Percentiles rank a stretch among this genome's conserved stretches.
phyloP scores from a whole-genome alignment of 2,113 vertebrate species.

The Dasyornis broadbenti region DNA sequence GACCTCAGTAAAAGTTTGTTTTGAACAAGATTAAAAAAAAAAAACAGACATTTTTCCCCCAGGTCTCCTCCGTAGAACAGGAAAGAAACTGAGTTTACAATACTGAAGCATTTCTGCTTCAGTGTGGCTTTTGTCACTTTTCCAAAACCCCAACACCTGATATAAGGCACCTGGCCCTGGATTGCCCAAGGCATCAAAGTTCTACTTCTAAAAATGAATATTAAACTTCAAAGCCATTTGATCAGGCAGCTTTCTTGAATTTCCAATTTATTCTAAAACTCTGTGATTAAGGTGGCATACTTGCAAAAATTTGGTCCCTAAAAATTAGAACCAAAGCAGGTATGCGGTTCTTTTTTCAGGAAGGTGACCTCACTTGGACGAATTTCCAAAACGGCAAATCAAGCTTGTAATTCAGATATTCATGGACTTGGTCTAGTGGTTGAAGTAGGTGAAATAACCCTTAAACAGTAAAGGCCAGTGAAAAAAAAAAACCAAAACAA shows the following conservation, averaged over 20 bases:
- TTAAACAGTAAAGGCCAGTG: not conserved
- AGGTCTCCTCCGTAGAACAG: not conserved
- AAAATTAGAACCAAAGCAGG: not conserved
- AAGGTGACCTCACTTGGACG: rapidly evolving
- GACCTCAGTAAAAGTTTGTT: not conserved
- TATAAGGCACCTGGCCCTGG: not conserved
- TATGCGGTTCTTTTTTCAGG: not conserved
- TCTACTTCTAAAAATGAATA: not conserved
- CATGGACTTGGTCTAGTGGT: not conserved
- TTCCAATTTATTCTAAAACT: not conserved
- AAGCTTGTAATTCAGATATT: not conserved
- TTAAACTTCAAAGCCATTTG: not conserved
- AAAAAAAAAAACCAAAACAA: not conserved
- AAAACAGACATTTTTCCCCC: rapidly evolving
- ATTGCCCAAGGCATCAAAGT: not conserved
- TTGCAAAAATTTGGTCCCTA: not conserved
- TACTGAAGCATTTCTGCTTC: not conserved
- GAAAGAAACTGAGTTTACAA: not conserved
- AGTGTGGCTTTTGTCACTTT: not conserved
- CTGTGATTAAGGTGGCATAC: not conserved
- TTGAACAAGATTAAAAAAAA: not conserved
- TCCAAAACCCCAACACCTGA: not conserved
- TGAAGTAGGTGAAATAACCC: not conserved
- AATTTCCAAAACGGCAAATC: not conserved
- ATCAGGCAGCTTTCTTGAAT: not conserved